phyloP scores from a whole-genome alignment of 2,888 invertebrate genomes.

The Brenthis ino region DNA sequence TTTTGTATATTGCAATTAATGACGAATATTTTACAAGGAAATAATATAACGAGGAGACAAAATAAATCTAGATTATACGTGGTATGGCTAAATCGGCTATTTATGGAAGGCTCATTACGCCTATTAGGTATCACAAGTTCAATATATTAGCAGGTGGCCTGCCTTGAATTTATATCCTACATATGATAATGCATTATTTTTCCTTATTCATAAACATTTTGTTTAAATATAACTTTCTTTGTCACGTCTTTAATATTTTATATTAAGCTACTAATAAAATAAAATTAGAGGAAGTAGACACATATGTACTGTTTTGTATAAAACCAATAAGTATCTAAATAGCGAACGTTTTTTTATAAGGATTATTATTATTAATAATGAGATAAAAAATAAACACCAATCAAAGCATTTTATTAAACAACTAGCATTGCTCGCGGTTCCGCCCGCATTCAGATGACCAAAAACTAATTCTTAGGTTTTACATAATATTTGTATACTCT shows the following conservation, averaged over 20 bases:
- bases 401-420: too few species aligned
- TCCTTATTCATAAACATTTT: slow-evolving; percentile 4
- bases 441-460: too few species aligned
- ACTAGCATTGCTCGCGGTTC: too few species aligned
- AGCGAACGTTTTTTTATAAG: too few species aligned
- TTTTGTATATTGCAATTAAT: neutral
- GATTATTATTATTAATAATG: too few species aligned
- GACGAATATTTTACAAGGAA: neutral
- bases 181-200: slow-evolving; percentile 10
- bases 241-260: neutral
- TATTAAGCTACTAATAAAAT: too few species aligned
- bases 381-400: too few species aligned
- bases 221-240: neutral
- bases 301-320: too few species aligned
- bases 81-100: slow-evolving; percentile 7
- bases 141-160: slow-evolving; percentile 26
- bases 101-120: slow-evolving; percentile 22
- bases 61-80: slow-evolving; percentile 18
- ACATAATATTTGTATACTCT: too few species aligned
- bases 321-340: too few species aligned
- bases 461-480: too few species aligned
- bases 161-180: slow-evolving; percentile 27
- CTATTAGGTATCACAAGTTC: slow-evolving; percentile 26
- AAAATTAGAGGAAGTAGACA: too few species aligned
- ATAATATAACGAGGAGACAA: slow-evolving; percentile 5